Evolutionary conservation across 2,797 vertebrate genomes (phyloP), one percentile per base, ranked within the genome.

Genomic region (Gymnoscopelus microlampas): DNA sequence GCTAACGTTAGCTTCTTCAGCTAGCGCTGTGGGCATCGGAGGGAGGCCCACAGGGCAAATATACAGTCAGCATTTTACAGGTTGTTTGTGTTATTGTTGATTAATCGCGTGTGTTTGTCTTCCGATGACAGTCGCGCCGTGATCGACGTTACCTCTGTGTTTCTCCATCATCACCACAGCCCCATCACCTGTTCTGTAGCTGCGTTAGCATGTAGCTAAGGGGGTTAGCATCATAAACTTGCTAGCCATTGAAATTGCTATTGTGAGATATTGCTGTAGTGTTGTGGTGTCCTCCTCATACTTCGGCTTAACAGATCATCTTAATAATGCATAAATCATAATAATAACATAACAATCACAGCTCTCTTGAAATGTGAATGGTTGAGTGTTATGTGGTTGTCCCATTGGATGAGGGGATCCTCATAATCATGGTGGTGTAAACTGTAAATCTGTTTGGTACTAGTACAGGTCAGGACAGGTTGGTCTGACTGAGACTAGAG

Each of bases 1-100:
- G 82, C 83, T 86, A 75, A 8, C 62, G 63, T 68, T 84, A 87
- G 86, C 83, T 6, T 67, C 83, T 6, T 67, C 5, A 3, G 50
- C 15, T 23, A 23, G 53, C n/a, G 35, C 12, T 47, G 49, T 53
- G 26, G 11, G 13, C 8, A 48, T 44, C 4, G 26, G 32, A 74
- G 19, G 19, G 19, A 19, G 86, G 83, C 84, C 85, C 57, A 2
- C 15, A 0, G 9, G 9, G 9, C 62, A 64, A 51, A n/a, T 68
- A 3, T 9, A 56, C 48, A 54, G 6, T n/a, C 39, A 47, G 0
- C 4, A 8, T 15, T 11, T 63, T 4, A 1, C n/a, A 3, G 12
- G 23, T 14, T 9, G 1, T 3, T 15, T 0, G 4, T 35, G 10
- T 73, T 8, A 7, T 3, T 8, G 3, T 58, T 72, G 39, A 4